Evolutionary conservation across 2,888 invertebrate species (phyloP).

Genomic region (Meteorus colon): DNA sequence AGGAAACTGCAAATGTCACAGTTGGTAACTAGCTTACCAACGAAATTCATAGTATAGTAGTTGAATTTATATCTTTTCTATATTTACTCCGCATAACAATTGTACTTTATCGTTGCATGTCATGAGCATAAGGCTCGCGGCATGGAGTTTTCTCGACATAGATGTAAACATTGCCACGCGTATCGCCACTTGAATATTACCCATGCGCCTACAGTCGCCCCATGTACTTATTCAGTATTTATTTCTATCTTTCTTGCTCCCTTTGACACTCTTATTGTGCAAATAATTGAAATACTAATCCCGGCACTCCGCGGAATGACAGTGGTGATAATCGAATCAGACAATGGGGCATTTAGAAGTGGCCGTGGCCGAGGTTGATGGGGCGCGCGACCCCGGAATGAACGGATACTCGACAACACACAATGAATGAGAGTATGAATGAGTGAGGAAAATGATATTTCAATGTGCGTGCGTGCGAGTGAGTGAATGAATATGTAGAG

Average conservation of each 20-base stretch:
- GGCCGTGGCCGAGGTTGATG: constrained; percentile 40
- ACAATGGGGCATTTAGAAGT: constrained; percentile 58
- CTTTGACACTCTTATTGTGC: constrained; percentile 61
- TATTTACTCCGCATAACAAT: not conserved
- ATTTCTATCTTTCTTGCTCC: constrained; percentile 42
- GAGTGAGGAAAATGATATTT: constrained; percentile 44
- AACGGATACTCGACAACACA: constrained; percentile 50
- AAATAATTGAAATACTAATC: constrained; percentile 73
- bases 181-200: constrained; percentile 65
- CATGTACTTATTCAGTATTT: constrained; percentile 12
- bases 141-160: constrained; percentile 18
- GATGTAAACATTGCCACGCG: constrained; percentile 69
- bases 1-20: too few relatives aligned
- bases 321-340: constrained; percentile 63
- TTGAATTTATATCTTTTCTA: too few relatives aligned
- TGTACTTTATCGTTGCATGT: not conserved
- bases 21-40: too few relatives aligned
- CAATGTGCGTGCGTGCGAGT: constrained; percentile 13
- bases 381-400: constrained; percentile 65
- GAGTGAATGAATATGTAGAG: constrained; percentile 47
- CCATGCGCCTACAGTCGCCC: constrained; percentile 29
- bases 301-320: constrained; percentile 59
- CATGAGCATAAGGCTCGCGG: constrained; percentile 32
- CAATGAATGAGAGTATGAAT: not conserved
- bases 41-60: too few relatives aligned